Conservation (phyloP, 2,888 invertebrate species). For the Arge pagana region DNA sequence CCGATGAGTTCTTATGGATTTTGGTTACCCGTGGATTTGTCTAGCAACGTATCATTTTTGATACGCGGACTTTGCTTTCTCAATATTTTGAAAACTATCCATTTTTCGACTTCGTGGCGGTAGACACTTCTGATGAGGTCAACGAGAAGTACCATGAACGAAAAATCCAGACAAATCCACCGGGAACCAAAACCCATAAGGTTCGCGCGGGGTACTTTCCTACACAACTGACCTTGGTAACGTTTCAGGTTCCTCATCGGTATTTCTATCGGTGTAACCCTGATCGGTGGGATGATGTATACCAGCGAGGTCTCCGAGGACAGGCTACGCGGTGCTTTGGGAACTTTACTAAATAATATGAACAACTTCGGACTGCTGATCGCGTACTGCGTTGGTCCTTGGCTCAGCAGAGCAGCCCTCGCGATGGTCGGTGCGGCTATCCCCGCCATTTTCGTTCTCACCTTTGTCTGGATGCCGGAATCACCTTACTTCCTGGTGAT, state of each 20-base stretch:
- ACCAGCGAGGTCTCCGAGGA: conserved; percentile 33
- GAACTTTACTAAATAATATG: background rate
- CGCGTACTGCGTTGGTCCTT: conserved; percentile 31
- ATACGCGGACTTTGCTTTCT: too few species aligned
- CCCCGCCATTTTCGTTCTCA: conserved; percentile 26
- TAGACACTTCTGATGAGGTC: too few species aligned
- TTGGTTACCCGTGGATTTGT: too few species aligned
- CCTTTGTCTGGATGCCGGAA: conserved; percentile 33
- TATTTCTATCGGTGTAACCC: conserved; percentile 26
- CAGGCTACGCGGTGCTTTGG: conserved; percentile 31
- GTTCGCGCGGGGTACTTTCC: too few species aligned
- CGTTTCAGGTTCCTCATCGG: conserved; percentile 31
- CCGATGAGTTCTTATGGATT: too few species aligned
- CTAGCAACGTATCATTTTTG: too few species aligned
- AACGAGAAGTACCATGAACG: too few species aligned
- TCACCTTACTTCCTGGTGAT: conserved; percentile 34
- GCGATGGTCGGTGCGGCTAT: conserved; percentile 25
- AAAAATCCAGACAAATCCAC: too few species aligned
- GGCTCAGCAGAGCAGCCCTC: conserved; percentile 23
- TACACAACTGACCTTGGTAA: too few species aligned
- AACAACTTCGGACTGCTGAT: conserved; percentile 21
- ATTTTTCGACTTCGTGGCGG: too few species aligned
- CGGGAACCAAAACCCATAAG: too few species aligned
- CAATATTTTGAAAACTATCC: too few species aligned
- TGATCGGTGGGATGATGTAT: conserved; percentile 27